Evolutionary conservation across 2,797 vertebrate genomes (phyloP), one percentile per base, ranked within the genome.

Genomic region (Mergus octosetaceus): DNA sequence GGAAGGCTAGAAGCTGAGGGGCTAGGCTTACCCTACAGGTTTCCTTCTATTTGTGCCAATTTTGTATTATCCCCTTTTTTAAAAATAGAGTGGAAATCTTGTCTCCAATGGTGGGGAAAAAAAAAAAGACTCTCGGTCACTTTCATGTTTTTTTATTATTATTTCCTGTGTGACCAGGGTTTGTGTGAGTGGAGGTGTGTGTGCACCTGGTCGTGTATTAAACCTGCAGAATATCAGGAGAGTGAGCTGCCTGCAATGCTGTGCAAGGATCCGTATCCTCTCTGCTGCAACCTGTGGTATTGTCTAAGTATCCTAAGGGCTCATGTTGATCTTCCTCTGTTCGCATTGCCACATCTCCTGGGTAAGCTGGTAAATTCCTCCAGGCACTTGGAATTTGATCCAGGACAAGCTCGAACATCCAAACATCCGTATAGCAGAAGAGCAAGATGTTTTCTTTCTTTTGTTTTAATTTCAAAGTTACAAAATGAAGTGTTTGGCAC

Each of bases 41-140:
- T 94, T 94, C 92, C 91, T 96, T 96, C 95, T 95, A 90, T 83
- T 90, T 94, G 97, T 97, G 97, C 97, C 96, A 97, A 96, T 97
- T 97, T 97, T 97, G 66, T 97, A 97, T 96, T 94, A 76, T 87
- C 61, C 71, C 58, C 64, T 53, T 90, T 96, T 97, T 53, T 92
- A 85, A 88, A 95, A 94, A 89, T 53, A 90, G 64, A 92, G 39
- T 76, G 87, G 81, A 75, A 89, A 72, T 90, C 76, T 78, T 83
- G n/a, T 77, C 49, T 69, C 75, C 89, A 92, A 57, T 32, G 38
- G 51, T 39, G 74, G 39, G 17, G 32, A 51, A 51, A 87, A 80
- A 69, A 90, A 78, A 78, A 51, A 34, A 43, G 34, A 34, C 14
- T 51, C 32, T 57, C 68, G 57, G 69, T 94, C 71, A 77, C 80